A percentile compares a stretch with the other conserved stretches of the same genome.
Evolutionary conservation across 2,113 vertebrate species (phyloP).

Genomic region (Nyctereutes procyonoides): DNA sequence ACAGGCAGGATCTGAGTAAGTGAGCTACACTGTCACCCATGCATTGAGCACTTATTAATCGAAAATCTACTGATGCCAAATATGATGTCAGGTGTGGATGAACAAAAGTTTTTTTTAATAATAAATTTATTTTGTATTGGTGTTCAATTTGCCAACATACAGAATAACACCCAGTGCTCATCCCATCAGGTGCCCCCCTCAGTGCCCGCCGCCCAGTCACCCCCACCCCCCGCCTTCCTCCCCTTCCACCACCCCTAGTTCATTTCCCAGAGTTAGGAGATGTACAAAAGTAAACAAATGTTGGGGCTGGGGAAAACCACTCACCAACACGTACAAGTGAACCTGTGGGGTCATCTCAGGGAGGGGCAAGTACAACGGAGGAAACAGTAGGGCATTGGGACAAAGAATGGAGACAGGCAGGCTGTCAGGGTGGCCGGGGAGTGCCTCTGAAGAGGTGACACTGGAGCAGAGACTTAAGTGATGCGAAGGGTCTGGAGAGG

Average conservation of each 20-base stretch:
- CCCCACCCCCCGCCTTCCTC: too few relatives aligned
- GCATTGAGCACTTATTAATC: not conserved
- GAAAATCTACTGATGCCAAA: not conserved
- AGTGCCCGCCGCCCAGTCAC: too few relatives aligned
- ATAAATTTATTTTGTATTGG: too few relatives aligned
- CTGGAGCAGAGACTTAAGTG: not conserved
- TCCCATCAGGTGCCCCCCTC: too few relatives aligned
- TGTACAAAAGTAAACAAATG: not conserved
- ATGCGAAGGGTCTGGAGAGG: not conserved
- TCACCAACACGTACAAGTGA: not conserved
- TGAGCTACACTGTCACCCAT: not conserved
- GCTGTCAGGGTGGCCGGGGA: not conserved
- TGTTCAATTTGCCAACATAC: too few relatives aligned
- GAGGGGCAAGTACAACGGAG: not conserved
- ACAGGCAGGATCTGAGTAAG: not conserved
- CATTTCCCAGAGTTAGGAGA: too few relatives aligned
- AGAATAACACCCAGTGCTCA: too few relatives aligned
- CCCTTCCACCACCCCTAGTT: too few relatives aligned
- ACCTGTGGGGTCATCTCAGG: not conserved
- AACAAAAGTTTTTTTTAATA: not conserved
- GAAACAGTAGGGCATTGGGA: rapidly evolving
- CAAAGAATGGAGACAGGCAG: not conserved
- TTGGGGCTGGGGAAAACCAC: too few relatives aligned
- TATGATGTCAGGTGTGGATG: not conserved
- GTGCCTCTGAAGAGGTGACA: not conserved